Evolutionary conservation across 2,113 vertebrate genomes (phyloP).

Genomic region (Thymallus thymallus): DNA sequence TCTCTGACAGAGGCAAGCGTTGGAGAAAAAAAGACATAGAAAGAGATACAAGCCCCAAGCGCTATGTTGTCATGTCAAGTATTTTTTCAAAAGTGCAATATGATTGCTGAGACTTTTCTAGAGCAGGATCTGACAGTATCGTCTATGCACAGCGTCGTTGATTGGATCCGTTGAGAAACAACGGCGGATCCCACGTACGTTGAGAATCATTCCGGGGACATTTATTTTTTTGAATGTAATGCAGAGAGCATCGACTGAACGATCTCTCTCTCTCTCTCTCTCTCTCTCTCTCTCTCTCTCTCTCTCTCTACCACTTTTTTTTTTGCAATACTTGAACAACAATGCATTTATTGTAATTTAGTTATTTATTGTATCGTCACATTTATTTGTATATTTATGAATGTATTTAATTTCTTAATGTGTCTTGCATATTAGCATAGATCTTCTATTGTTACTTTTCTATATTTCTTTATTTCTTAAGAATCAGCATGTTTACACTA

Average conservation of each 20-base stretch:
- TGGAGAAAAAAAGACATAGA: conserved; percentile 16
- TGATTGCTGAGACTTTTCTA: conserved; percentile 25
- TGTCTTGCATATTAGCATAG: conserved; percentile 63
- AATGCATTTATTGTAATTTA: conserved; percentile 24
- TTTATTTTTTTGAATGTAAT: conserved; percentile 67
- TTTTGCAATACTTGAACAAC: conserved; percentile 58
- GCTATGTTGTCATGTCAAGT: not conserved
- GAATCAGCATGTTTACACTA: conserved; percentile 60
- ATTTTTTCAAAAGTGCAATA: conserved; percentile 40
- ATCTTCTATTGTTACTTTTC: conserved; percentile 46
- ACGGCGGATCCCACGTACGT: conserved; percentile 3
- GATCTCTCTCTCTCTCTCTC: conserved; percentile 12
- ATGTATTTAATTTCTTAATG: conserved; percentile 21
- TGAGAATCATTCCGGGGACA: conserved; percentile 28
- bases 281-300: conserved; percentile 11
- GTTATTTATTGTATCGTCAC: conserved; percentile 10
- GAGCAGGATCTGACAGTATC: conserved; percentile 13
- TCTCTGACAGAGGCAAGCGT: conserved; percentile 14
- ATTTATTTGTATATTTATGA: conserved; percentile 56
- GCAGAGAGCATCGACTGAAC: conserved; percentile 5
- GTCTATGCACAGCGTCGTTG: not conserved
- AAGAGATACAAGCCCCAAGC: not conserved
- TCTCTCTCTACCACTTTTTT: conserved; percentile 31
- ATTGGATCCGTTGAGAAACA: not conserved
- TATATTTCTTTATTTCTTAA: conserved; percentile 52